Conservation (phyloP, 2,888 invertebrate genomes). For the Coleophora flavipennella region DNA sequence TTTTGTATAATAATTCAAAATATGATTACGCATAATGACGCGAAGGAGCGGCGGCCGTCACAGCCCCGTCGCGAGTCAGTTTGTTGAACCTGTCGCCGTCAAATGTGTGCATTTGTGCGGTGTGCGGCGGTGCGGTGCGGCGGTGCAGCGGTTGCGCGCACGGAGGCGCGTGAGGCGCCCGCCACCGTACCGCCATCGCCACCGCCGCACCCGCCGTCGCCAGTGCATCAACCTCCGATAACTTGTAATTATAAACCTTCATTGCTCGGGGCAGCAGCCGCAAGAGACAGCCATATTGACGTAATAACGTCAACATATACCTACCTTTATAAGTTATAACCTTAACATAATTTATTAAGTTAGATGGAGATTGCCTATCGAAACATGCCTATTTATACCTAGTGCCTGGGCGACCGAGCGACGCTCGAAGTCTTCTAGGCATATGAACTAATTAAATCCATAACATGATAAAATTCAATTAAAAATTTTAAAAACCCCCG, state of each 20-base stretch:
- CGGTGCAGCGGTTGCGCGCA: slow-evolving; percentile 24
- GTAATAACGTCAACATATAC: slow-evolving; percentile 29
- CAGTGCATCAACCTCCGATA: slow-evolving; percentile 68
- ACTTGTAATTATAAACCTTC: slow-evolving; percentile 67
- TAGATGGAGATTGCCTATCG: slow-evolving; percentile 17
- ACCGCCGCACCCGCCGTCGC: no score
- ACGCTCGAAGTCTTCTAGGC: no score
- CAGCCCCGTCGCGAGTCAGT: slow-evolving; percentile 46
- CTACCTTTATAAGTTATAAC: slow-evolving; percentile 16
- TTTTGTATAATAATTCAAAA: slow-evolving; percentile 52
- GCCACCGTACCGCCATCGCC: slow-evolving; percentile 11
- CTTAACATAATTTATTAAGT: slow-evolving; percentile 37
- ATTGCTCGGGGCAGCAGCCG: slow-evolving; percentile 52
- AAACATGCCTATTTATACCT: no score
- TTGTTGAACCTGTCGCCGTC: slow-evolving; percentile 63
- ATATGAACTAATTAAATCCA: no score
- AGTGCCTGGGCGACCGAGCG: no score
- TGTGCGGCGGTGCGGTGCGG: slow-evolving; percentile 33
- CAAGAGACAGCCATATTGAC: slow-evolving; percentile 57
- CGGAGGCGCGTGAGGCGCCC: no score
- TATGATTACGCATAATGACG: slow-evolving; percentile 51
- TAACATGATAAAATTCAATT: no score
- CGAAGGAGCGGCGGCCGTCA: slow-evolving; percentile 48
- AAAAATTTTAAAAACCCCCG: no score
- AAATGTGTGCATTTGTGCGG: slow-evolving; percentile 53